Percentiles rank a stretch among this genome's conserved stretches.
Conservation (phyloP, 2,797 vertebrate species). For the Cossypha dichroa region DNA sequence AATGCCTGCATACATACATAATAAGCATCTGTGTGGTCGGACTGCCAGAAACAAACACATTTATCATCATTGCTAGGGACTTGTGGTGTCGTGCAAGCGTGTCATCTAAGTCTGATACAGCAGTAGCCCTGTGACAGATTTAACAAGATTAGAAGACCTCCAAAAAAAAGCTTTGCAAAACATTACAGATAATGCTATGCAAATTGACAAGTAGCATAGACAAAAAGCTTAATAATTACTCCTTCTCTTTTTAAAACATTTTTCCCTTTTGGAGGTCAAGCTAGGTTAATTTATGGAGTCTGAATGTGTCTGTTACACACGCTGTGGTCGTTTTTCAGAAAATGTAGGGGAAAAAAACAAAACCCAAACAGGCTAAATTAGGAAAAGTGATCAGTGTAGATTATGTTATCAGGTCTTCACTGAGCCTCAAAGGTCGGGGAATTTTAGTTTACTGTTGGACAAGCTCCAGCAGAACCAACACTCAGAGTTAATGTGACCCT, state of each 20-base stretch:
- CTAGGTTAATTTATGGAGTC: conserved; percentile 58
- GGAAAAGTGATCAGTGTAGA: conserved; percentile 46
- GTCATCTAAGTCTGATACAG: background rate
- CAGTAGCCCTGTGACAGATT: conserved; percentile 16
- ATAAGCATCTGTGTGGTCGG: background rate
- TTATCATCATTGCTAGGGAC: conserved; percentile 29
- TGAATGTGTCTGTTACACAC: background rate
- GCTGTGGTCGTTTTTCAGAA: background rate
- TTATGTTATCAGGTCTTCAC: conserved; percentile 40
- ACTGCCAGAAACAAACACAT: conserved; percentile 43
- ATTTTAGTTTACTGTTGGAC: conserved; percentile 51
- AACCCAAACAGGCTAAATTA: background rate
- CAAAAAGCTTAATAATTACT: conserved; percentile 52
- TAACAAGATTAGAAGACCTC: conserved; percentile 65
- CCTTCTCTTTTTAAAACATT: conserved; percentile 40
- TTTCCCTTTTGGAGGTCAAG: conserved; percentile 31
- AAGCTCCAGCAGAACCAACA: conserved; percentile 23
- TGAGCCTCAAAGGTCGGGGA: conserved; percentile 36
- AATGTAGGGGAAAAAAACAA: background rate
- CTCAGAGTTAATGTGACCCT: conserved; percentile 50
- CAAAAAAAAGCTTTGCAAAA: conserved; percentile 21
- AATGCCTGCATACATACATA: conserved; percentile 14
- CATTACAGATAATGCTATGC: conserved; percentile 48
- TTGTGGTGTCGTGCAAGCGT: background rate
- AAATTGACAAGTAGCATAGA: conserved; percentile 48